A percentile compares a stretch with the other conserved stretches of the same genome.
These are phyloP conservation scores for Zeus faber DNA, from an alignment of 2,113 vertebrate species.

Conservation along the genomic window DNA sequence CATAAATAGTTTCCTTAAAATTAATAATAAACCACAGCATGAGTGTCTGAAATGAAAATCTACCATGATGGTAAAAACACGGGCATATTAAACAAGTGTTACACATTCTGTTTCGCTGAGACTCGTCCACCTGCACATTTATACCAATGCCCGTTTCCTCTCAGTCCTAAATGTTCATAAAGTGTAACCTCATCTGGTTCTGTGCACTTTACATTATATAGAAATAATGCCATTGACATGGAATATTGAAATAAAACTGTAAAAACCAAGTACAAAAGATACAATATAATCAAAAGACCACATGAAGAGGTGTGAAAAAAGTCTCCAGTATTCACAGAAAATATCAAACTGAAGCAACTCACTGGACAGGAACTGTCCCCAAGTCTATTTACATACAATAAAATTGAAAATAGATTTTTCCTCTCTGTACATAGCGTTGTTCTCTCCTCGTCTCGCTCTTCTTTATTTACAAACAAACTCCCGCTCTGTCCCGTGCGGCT, in stretches of 20 bases:
- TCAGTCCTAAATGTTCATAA: conserved; percentile 51
- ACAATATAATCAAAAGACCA: conserved; percentile 79
- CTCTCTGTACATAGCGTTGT: conserved; percentile 96
- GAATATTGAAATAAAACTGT: conserved; percentile 75
- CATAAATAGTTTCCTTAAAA: conserved; percentile 79
- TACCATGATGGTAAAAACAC: conserved; percentile 62
- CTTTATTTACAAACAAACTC: conserved; percentile 69
- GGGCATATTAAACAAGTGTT: conserved; percentile 47
- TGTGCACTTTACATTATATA: conserved; percentile 56
- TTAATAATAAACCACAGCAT: conserved; percentile 71
- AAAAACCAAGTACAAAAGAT: conserved; percentile 79
- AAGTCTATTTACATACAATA: conserved; percentile 99
- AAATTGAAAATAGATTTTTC: conserved; percentile 99
- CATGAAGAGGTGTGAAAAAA: conserved; percentile 83
- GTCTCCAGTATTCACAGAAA: conserved; percentile 89
- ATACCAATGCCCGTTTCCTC: conserved; percentile 61
- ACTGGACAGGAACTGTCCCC: conserved; percentile 90
- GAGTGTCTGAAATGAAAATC: conserved; percentile 63
- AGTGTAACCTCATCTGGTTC: conserved; percentile 44
- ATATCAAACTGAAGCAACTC: conserved; percentile 89
- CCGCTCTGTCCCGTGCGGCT: conserved; percentile 45
- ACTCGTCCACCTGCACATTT: conserved; percentile 44
- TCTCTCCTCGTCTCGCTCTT: conserved; percentile 67
- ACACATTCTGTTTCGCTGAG: conserved; percentile 43
- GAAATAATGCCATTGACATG: conserved; percentile 82